phyloP scores from a whole-genome alignment of 2,888 invertebrate genomes.

The Eupithecia inturbata region DNA sequence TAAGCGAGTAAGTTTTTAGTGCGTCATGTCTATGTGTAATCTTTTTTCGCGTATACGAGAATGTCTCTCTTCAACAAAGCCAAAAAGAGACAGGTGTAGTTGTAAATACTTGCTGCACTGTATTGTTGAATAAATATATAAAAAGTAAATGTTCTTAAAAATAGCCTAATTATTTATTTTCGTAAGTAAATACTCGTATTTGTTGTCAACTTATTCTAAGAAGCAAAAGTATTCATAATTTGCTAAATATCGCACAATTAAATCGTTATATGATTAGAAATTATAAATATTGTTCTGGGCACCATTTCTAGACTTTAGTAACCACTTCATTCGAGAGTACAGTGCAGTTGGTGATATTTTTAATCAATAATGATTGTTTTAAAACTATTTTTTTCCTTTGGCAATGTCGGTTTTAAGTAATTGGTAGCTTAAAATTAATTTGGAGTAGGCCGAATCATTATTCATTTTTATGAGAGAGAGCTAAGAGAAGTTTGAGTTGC shows the following conservation, averaged over 20 bases:
- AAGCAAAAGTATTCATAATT: conserved; percentile 15
- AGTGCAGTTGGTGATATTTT: conserved; percentile 15
- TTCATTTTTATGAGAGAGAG: conserved; percentile 13
- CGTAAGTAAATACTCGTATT: conserved; percentile 3
- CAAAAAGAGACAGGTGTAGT: conserved; percentile 26
- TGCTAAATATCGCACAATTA: conserved; percentile 23
- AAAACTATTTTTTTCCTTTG: conserved; percentile 21
- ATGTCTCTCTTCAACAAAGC: conserved; percentile 30
- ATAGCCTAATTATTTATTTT: background rate
- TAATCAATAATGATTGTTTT: conserved; percentile 12
- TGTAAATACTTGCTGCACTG: conserved; percentile 18
- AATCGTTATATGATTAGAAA: background rate
- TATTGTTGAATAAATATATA: conserved; percentile 17
- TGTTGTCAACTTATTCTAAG: background rate
- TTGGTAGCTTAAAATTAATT: conserved; percentile 38
- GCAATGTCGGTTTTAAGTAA: conserved; percentile 25
- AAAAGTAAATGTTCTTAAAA: background rate
- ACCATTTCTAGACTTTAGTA: background rate
- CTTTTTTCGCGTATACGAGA: conserved; percentile 39
- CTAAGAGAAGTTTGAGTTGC: conserved; percentile 24
- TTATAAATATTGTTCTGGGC: background rate
- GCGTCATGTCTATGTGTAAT: conserved; percentile 7
- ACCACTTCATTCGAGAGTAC: conserved; percentile 15
- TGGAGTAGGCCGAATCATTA: conserved; percentile 5
- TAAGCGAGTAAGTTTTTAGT: conserved; percentile 33